Evolutionary conservation across 2,888 invertebrate genomes (phyloP).

Genomic region (Drosophila conformis): DNA sequence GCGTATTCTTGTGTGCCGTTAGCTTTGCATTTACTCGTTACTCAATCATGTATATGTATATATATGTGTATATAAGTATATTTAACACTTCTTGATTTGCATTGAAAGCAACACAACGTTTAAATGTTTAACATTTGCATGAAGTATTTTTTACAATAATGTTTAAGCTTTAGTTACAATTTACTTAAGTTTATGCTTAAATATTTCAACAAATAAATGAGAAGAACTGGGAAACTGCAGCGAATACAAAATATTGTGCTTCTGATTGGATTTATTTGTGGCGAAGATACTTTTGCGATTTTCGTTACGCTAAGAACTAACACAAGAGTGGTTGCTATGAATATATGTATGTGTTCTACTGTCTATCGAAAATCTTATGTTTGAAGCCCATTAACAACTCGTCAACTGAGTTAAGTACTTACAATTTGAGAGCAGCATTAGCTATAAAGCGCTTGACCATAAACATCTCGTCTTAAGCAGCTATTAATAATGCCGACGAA

Average conservation of each 20-base stretch:
- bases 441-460: conserved; percentile 40
- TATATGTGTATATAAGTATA: conserved; percentile 30
- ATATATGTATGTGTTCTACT: background rate
- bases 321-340: background rate
- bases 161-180: conserved; percentile 46
- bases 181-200: conserved; percentile 27
- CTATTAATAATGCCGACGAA: conserved; percentile 3
- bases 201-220: conserved; percentile 13
- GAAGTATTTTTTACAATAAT: conserved; percentile 56
- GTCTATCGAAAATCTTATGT: background rate
- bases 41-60: conserved; percentile 40
- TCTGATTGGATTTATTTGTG: background rate
- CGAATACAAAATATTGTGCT: background rate
- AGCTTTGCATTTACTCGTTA: conserved; percentile 47
- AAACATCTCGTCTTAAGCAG: background rate
- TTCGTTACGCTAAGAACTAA: background rate
- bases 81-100: conserved; percentile 47
- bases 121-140: conserved; percentile 63
- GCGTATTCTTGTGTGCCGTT: conserved; percentile 47
- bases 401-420: conserved; percentile 8
- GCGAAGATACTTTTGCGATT: too few relatives aligned
- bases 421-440: conserved; percentile 14
- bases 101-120: conserved; percentile 62
- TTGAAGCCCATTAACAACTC: conserved; percentile 16
- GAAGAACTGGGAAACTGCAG: background rate